Evolutionary conservation across 2,797 vertebrate species (phyloP).

Genomic region (Rhinophrynus dorsalis): DNA sequence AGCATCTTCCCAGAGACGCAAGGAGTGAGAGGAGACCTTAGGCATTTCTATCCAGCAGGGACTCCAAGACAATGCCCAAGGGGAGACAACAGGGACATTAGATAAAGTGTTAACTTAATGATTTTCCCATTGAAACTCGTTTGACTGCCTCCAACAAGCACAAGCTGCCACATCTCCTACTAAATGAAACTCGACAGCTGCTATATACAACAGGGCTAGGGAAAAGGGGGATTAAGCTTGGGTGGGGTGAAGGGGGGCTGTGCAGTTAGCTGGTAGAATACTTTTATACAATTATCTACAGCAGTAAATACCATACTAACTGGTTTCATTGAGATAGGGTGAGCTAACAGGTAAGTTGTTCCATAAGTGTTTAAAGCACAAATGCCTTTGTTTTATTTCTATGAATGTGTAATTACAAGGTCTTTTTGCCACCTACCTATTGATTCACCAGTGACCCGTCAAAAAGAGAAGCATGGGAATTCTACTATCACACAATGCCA

Average conservation of each 20-base stretch:
- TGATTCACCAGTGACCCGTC: slow-evolving; percentile 98
- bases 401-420: slow-evolving; percentile 91
- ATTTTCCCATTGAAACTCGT: slow-evolving; percentile 84
- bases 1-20: slow-evolving; percentile 48
- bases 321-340: not conserved
- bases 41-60: slow-evolving; percentile 71
- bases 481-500: slow-evolving; percentile 73
- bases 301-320: not conserved
- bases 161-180: slow-evolving; percentile 83
- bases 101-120: slow-evolving; percentile 93
- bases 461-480: slow-evolving; percentile 99
- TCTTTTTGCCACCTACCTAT: slow-evolving; percentile 96
- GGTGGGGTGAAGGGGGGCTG: slow-evolving; percentile 44
- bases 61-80: slow-evolving; percentile 77
- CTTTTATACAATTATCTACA: slow-evolving; percentile 53
- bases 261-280: slow-evolving; percentile 53
- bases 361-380: slow-evolving; percentile 13
- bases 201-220: slow-evolving; percentile 80
- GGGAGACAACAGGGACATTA: slow-evolving; percentile 84
- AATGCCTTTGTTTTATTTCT: slow-evolving; percentile 46
- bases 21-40: slow-evolving; percentile 54
- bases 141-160: slow-evolving; percentile 82
- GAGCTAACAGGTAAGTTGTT: slow-evolving; percentile 52
- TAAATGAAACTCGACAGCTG: slow-evolving; percentile 85
- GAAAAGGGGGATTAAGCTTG: slow-evolving; percentile 77